These are phyloP conservation scores for Thaumatotibia leucotreta DNA, from an alignment of 1,140 invertebrate genomes.

Conservation along the genomic window DNA sequence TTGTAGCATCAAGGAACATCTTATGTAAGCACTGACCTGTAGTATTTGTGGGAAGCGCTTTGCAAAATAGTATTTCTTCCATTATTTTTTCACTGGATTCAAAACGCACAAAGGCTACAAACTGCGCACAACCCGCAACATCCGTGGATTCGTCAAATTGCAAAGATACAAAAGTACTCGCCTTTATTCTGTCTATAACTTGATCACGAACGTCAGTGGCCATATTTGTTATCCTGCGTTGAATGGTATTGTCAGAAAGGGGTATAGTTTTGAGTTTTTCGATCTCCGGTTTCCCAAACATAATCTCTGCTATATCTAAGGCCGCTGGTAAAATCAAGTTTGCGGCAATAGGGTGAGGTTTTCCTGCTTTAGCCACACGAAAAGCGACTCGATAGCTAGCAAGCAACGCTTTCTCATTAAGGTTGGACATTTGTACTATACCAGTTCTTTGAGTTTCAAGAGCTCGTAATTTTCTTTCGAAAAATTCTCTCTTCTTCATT, in stretches of 20 bases:
- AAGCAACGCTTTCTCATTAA: slow-evolving; percentile 24
- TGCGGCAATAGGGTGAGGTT: not conserved
- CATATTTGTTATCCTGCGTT: not conserved
- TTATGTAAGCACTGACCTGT: too few relatives aligned
- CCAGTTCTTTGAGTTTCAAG: slow-evolving; percentile 29
- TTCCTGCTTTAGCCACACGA: not conserved
- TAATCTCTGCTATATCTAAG: not conserved
- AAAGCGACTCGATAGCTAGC: not conserved
- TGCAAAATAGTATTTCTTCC: too few relatives aligned
- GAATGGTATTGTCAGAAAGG: not conserved
- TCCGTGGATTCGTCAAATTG: not conserved
- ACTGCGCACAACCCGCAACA: not conserved
- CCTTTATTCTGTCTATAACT: not conserved
- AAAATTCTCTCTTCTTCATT: slow-evolving; percentile 34
- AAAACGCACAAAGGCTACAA: too few relatives aligned
- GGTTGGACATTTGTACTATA: slow-evolving; percentile 31
- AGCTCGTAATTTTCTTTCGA: slow-evolving; percentile 34
- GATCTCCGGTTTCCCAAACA: not conserved
- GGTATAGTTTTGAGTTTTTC: not conserved
- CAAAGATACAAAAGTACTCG: not conserved
- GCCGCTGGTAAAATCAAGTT: not conserved
- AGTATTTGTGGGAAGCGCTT: too few relatives aligned
- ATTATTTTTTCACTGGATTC: too few relatives aligned
- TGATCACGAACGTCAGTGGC: not conserved
- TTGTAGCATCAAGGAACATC: too few relatives aligned